Evolutionary conservation across 2,797 vertebrate species (phyloP).

Genomic region (Dermochelys coriacea): DNA sequence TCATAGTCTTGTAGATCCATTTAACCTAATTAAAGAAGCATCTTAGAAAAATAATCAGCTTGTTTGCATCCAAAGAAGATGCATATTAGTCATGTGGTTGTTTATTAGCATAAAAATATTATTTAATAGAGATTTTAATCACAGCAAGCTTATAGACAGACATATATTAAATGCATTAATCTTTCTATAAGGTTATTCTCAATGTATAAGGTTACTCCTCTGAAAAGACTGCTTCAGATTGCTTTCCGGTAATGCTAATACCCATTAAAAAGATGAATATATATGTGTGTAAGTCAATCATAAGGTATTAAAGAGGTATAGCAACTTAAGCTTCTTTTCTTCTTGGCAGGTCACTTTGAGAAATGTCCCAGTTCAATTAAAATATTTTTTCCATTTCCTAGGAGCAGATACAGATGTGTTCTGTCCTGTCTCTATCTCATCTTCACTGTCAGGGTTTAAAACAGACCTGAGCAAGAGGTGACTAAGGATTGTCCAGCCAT

Average conservation of each 20-base stretch:
- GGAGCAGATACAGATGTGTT: conserved; percentile 69
- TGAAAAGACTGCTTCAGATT: conserved; percentile 76
- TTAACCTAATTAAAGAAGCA: conserved; percentile 70
- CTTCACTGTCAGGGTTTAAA: conserved; percentile 73
- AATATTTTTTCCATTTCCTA: conserved; percentile 79
- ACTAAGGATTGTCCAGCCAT: conserved; percentile 5
- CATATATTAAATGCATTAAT: conserved; percentile 73
- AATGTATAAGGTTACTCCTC: conserved; percentile 74
- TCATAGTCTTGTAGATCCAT: conserved; percentile 63
- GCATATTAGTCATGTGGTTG: conserved; percentile 61
- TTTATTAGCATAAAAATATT: conserved; percentile 72
- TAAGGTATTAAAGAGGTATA: conserved; percentile 78
- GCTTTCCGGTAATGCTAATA: conserved; percentile 78
- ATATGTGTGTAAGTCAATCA: conserved; percentile 77
- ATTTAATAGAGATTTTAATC: conserved; percentile 75
- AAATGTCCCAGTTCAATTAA: conserved; percentile 77
- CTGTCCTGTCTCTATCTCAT: conserved; percentile 72
- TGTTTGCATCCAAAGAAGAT: conserved; percentile 63
- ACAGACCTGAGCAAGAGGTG: conserved; percentile 56
- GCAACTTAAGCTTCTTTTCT: conserved; percentile 78
- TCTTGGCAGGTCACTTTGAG: conserved; percentile 79
- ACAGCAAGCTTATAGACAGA: conserved; percentile 65
- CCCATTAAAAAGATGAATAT: conserved; percentile 78
- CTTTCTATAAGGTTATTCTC: conserved; percentile 76
- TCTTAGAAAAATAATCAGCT: conserved; percentile 60